Evolutionary conservation across 2,113 vertebrate species (phyloP), one percentile per base, ranked within the genome.

Genomic region (Columbina picui): DNA sequence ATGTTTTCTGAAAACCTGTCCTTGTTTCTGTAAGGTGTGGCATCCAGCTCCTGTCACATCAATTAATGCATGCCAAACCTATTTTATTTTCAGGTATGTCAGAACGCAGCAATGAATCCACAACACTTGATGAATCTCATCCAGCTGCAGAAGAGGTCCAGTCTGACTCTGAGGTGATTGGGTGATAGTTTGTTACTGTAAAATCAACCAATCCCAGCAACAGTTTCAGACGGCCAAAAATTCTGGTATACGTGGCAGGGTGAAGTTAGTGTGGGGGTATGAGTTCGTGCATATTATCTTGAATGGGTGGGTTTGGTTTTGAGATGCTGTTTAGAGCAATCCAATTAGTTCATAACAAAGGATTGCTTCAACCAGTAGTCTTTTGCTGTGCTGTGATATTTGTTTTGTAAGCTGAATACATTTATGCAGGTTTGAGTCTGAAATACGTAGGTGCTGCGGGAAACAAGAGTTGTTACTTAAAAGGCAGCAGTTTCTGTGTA

Each of bases 21-120:
- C 92, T 2, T 1, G 13, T 84, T 67, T 90, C 79, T 86, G 21
- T 83, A 56, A 93, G 84, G 57, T 67, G 38, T 32, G 50, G 4
- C 10, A 6, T 50, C 34, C 47, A 61, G 10, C 71, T 91, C 67
- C 60, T 82, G 77, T 76, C 93, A 55, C 34, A n/a, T 70, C 23
- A 45, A 93, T 98, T 97, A 97, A 96, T 96, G 41, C 91, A 77
- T 96, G 80, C 94, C 89, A 82, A 97, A 97, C 93, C 91, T 97
- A 89, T 98, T 98, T 98, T 93, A 81, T 97, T 98, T 98, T 96
- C 97, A 98, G 98, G 96, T 97, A 98, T 98, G 98, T 98, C 98
- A 97, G 98, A 96, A 84, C 93, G 79, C 96, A 96, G 71, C 96
- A 96, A 12, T 93, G 97, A 96, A 84, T 69, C 96, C 87, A 63